A percentile compares a stretch with the other conserved stretches of the same genome.
Conservation (phyloP, 2,888 invertebrate species). For the Caenorhabditis sulstoni region DNA sequence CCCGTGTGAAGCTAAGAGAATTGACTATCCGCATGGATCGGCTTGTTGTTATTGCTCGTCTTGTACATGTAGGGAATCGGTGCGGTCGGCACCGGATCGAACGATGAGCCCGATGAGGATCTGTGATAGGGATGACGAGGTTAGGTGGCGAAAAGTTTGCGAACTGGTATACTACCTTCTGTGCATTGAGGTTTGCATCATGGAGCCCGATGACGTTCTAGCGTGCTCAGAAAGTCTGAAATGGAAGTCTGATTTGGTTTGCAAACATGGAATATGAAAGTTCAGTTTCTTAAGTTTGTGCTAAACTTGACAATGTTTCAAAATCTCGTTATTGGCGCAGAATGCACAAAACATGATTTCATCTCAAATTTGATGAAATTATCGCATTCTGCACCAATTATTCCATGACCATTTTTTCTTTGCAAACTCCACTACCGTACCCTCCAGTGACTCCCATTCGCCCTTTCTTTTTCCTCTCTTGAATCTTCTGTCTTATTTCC, state of each 20-base stretch:
- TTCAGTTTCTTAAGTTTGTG: too few relatives aligned
- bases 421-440: slow-evolving; percentile 28
- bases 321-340: too few relatives aligned
- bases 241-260: too few relatives aligned
- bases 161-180: slow-evolving; percentile 22
- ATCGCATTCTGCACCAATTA: too few relatives aligned
- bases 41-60: slow-evolving; percentile 40
- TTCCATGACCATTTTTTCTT: too few relatives aligned
- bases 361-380: too few relatives aligned
- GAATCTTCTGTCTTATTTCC: slow-evolving; percentile 75
- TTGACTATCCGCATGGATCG: slow-evolving; percentile 44
- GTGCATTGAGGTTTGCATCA: slow-evolving; percentile 30
- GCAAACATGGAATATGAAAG: too few relatives aligned
- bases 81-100: slow-evolving; percentile 31
- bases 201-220: slow-evolving; percentile 45
- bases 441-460: slow-evolving; percentile 65
- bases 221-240: slow-evolving; percentile 47
- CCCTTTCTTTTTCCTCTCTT: slow-evolving; percentile 73
- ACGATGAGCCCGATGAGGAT: slow-evolving; percentile 46
- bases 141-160: background rate
- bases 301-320: too few relatives aligned
- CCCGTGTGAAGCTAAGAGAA: slow-evolving; percentile 9
- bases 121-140: slow-evolving; percentile 3
- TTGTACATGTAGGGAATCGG: slow-evolving; percentile 35
- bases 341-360: too few relatives aligned